Evolutionary conservation across 2,888 invertebrate species (phyloP), one percentile per base, ranked within the genome.

Genomic region (Phorcus lineatus): DNA sequence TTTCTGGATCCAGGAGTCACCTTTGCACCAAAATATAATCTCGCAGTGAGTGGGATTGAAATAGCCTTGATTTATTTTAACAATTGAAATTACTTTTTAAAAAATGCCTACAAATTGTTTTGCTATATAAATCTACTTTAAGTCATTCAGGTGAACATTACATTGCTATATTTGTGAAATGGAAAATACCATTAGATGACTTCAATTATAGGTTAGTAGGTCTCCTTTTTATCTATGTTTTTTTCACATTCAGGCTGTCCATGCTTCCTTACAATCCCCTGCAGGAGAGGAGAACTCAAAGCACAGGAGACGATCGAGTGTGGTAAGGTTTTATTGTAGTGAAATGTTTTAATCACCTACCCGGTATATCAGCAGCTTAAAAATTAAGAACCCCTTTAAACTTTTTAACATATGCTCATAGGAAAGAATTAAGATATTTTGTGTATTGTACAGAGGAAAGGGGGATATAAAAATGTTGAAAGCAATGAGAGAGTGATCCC

Each of bases 1-100:
- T 91, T 91, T 80, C 86, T 91, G 28, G 86, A 89, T 31, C 87
- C 90, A 11, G 84, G 87, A 9, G 84, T 84, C 70, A 70, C 55
- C 9, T 91, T 84, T 80, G 80, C 79, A 6, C 90, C 91, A 54
- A 85, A 86, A 24, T 90, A 88, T 85, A 87, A 91, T 40, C 76
- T 91, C 6, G 84, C 84, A 19, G 91, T 91, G 82, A 84, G 87
- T 83, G 17, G 31, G 2, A 36, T 36, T 36, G 4, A 36, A 36
- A 4, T 4, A 36, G n/a, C n/a, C n/a, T n/a, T n/a, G n/a, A n/a
- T n/a, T n/a, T 2, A 28, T 36, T 36, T 36, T 4, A 2, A 36
- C 36, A 77, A 28, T 24, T n/a, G 2, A n/a, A 9, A 55, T 54
- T 53, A 28, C 24, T 77, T 57, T 22, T 52, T 1, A 13, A n/a